phyloP scores from a whole-genome alignment of 2,888 invertebrate species.

The Scelioninae gen. 1 region DNA sequence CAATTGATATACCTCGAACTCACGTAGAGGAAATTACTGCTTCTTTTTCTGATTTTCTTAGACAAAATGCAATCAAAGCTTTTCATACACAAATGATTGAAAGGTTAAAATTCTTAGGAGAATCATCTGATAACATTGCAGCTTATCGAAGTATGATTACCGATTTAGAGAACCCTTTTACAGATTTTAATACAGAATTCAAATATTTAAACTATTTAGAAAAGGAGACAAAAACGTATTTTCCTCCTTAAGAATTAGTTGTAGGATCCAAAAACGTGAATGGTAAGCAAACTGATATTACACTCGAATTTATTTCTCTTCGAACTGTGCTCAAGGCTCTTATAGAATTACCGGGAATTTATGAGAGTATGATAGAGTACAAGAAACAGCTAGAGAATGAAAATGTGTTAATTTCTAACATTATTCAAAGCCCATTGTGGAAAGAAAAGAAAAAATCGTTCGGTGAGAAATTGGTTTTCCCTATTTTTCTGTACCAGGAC shows the following conservation, averaged over 20 bases:
- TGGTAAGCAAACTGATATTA: not conserved
- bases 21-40: not conserved
- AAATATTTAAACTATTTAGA: constrained; percentile 1
- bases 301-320: constrained; percentile 35
- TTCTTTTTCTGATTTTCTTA: constrained; percentile 1
- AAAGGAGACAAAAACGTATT: not conserved
- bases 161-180: constrained; percentile 3
- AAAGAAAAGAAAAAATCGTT: constrained; percentile 20
- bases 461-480: constrained; percentile 36
- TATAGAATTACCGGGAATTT: constrained; percentile 33
- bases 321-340: constrained; percentile 36
- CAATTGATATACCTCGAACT: not conserved
- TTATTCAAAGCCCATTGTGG: constrained; percentile 51
- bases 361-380: not conserved
- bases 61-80: not conserved
- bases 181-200: constrained; percentile 2
- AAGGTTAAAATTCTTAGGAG: not conserved
- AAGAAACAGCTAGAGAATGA: not conserved
- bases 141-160: not conserved
- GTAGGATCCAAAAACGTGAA: not conserved
- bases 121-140: not conserved
- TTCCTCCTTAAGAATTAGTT: constrained; percentile 3
- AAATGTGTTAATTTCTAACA: constrained; percentile 33
- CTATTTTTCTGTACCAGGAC: constrained; percentile 62
- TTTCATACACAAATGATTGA: constrained; percentile 9